phyloP scores from a whole-genome alignment of 1,140 invertebrate genomes.

The Drosophila ambigua region DNA sequence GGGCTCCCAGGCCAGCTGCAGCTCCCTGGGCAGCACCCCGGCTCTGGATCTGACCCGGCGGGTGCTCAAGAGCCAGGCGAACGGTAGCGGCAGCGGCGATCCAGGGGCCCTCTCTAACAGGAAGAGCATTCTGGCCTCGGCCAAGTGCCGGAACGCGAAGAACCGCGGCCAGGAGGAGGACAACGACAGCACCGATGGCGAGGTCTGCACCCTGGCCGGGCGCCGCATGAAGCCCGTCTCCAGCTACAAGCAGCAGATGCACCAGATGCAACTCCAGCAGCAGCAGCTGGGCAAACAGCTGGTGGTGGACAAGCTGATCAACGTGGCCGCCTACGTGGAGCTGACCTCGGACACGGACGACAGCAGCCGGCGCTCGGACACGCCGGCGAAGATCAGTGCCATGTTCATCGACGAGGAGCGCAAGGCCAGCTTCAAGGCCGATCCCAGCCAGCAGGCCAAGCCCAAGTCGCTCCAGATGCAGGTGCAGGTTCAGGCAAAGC shows the following conservation, averaged over 20 bases:
- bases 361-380: constrained; percentile 78
- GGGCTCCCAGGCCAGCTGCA: constrained; percentile 88
- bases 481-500: constrained; percentile 49
- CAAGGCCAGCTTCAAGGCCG: constrained; percentile 82
- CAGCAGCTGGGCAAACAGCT: constrained; percentile 53
- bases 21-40: constrained; percentile 86
- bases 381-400: constrained; percentile 82
- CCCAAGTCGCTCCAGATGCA: constrained; percentile 33
- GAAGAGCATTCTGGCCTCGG: constrained; percentile 94
- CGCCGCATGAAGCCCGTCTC: constrained; percentile 70
- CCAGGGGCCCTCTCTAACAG: constrained; percentile 89
- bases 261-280: constrained; percentile 26
- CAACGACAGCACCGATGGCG: constrained; percentile 83
- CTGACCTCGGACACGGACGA: constrained; percentile 82
- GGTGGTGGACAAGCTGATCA: constrained; percentile 82
- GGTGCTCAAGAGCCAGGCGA: constrained; percentile 86
- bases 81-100: constrained; percentile 72
- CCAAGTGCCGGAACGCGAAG: constrained; percentile 90
- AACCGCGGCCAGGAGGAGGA: constrained; percentile 70
- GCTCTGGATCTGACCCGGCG: constrained; percentile 85
- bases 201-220: constrained; percentile 68
- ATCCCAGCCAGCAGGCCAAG: constrained; percentile 57
- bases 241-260: constrained; percentile 71
- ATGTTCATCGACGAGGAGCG: constrained; percentile 83
- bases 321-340: constrained; percentile 83